Evolutionary conservation across 2,888 invertebrate genomes (phyloP).

Genomic region (Encarsia formosa): DNA sequence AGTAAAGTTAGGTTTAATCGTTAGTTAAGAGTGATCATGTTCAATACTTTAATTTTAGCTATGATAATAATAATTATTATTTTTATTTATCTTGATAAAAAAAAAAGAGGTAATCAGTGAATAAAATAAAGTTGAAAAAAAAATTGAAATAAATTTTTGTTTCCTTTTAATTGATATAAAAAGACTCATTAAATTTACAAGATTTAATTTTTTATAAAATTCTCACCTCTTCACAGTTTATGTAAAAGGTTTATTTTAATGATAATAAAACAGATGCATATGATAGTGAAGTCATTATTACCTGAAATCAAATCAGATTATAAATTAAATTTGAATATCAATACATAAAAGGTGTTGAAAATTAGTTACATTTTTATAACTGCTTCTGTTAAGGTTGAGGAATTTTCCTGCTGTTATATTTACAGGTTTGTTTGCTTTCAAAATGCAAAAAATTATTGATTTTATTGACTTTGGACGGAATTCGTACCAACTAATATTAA

Average conservation of each 20-base stretch:
- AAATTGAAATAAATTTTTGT: no score
- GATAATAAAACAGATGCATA: not conserved
- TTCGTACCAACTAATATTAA: not conserved
- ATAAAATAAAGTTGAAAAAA: no score
- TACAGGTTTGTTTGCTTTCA: not conserved
- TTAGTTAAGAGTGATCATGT: no score
- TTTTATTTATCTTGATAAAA: no score
- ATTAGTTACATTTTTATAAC: constrained; percentile 27
- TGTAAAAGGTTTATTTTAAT: not conserved
- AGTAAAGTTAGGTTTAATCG: no score
- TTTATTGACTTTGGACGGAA: not conserved
- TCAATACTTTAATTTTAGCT: no score
- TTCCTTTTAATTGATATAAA: no score
- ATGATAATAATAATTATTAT: no score
- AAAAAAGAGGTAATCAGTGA: no score
- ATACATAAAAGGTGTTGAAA: not conserved
- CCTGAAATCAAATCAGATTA: not conserved
- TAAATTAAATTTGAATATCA: not conserved
- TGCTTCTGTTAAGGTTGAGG: constrained; percentile 23
- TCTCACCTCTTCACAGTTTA: no score
- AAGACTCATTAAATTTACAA: no score
- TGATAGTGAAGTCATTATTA: not conserved
- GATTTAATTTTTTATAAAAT: no score
- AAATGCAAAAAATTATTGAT: not conserved
- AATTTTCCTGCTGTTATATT: constrained; percentile 31